Conservation (phyloP, 2,888 invertebrate species). For the Phaonia tiefii region DNA sequence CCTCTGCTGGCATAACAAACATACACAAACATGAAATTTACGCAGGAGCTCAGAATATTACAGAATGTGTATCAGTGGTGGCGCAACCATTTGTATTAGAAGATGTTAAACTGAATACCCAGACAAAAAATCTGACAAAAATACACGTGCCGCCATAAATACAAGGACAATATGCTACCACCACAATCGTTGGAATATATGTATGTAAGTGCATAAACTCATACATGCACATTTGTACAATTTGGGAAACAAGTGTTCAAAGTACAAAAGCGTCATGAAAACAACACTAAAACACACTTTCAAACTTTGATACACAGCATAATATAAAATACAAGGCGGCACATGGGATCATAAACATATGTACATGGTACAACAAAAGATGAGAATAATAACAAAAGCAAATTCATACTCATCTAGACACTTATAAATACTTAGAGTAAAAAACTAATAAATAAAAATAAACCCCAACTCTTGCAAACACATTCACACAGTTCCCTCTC, state of each 20-base stretch:
- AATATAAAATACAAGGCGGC: neutral
- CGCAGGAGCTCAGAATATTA: conserved; percentile 44
- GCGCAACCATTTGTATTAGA: too few relatives aligned
- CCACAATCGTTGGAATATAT: too few relatives aligned
- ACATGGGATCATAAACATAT: conserved; percentile 4
- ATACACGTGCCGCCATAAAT: too few relatives aligned
- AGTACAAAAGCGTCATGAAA: conserved; percentile 17
- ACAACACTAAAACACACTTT: neutral
- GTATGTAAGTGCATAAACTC: too few relatives aligned
- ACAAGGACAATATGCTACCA: too few relatives aligned
- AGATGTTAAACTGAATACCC: too few relatives aligned
- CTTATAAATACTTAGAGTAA: neutral
- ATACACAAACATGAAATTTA: conserved; percentile 44
- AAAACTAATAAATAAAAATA: neutral
- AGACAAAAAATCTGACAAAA: too few relatives aligned
- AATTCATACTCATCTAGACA: neutral
- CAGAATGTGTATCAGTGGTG: neutral
- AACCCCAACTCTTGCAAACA: neutral
- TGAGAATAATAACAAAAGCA: conserved; percentile 7
- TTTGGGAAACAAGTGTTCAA: neutral
- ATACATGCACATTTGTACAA: too few relatives aligned
- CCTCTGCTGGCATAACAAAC: conserved; percentile 39
- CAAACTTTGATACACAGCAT: neutral
- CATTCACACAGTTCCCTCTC: conserved; percentile 13
- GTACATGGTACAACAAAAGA: neutral